Conservation (phyloP, 2,113 vertebrate genomes). For the Lasiurus borealis region DNA sequence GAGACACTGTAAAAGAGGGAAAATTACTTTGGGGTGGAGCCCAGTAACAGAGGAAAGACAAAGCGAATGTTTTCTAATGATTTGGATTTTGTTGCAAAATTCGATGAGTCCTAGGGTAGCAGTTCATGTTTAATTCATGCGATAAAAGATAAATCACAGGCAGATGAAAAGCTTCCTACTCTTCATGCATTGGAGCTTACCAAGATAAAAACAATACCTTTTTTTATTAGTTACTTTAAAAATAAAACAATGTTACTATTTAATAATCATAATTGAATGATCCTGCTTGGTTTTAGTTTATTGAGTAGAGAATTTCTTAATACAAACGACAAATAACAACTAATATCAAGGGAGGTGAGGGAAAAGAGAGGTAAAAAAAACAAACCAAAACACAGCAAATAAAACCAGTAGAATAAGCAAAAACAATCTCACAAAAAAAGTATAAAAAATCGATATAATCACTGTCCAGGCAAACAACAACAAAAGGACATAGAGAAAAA, state of each 20-base stretch:
- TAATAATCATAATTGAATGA: not conserved
- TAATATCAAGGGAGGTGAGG: no score
- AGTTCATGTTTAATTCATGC: conserved; percentile 71
- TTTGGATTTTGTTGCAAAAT: conserved; percentile 40
- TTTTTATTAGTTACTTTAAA: not conserved
- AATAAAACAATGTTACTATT: not conserved
- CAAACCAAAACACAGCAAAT: no score
- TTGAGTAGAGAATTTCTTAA: not conserved
- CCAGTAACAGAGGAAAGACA: not conserved
- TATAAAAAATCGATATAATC: no score
- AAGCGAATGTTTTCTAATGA: conserved; percentile 31
- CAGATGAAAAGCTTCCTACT: conserved; percentile 36
- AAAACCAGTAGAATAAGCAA: no score
- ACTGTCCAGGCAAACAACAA: no score
- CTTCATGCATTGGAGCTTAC: not conserved
- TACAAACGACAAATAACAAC: no score
- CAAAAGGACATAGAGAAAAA: no score
- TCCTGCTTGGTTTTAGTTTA: conserved; percentile 22
- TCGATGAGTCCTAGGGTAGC: not conserved
- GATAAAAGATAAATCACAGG: conserved; percentile 33
- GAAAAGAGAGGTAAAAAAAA: no score
- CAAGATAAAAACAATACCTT: not conserved
- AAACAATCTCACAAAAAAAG: no score
- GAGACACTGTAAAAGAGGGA: not conserved
- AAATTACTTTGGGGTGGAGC: conserved; percentile 17